Conservation (phyloP, 2,113 vertebrate genomes). For the Gasterosteus nipponicus region DNA sequence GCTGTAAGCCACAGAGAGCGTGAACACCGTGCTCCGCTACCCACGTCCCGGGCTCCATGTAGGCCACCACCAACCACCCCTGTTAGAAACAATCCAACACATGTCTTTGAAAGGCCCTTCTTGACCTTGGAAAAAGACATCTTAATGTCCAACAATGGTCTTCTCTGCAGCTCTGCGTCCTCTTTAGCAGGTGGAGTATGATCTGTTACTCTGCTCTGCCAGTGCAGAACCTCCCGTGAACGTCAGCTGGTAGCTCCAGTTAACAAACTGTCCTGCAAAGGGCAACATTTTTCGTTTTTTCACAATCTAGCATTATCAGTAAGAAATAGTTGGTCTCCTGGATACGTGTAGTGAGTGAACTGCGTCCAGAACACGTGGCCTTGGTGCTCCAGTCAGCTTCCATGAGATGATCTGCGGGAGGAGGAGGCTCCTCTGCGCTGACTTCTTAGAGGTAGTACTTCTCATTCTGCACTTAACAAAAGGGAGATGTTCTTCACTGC, state of each 20-base stretch:
- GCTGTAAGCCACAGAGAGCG: neutral
- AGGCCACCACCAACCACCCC: neutral
- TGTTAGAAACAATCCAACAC: neutral
- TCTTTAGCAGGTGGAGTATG: neutral
- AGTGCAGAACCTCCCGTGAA: neutral
- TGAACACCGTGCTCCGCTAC: neutral
- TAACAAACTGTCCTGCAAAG: no score
- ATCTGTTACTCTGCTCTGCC: neutral
- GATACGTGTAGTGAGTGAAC: no score
- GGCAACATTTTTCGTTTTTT: no score
- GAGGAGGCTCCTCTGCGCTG: slow-evolving; percentile 22
- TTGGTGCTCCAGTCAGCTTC: neutral
- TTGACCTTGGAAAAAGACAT: neutral
- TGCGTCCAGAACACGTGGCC: no score
- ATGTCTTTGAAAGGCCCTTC: neutral
- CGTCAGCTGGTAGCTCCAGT: no score
- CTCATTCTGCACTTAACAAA: neutral
- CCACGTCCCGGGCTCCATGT: neutral
- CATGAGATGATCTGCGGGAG: neutral
- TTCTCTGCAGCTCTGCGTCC: neutral
- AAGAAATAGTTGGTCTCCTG: no score
- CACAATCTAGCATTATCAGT: no score
- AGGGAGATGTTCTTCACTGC: slow-evolving; percentile 4
- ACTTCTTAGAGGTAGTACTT: neutral
- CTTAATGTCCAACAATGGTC: neutral